A percentile compares a stretch with the other conserved stretches of the same genome.
Conservation (phyloP, 2,797 vertebrate species). For the Hybognathus amarus region DNA sequence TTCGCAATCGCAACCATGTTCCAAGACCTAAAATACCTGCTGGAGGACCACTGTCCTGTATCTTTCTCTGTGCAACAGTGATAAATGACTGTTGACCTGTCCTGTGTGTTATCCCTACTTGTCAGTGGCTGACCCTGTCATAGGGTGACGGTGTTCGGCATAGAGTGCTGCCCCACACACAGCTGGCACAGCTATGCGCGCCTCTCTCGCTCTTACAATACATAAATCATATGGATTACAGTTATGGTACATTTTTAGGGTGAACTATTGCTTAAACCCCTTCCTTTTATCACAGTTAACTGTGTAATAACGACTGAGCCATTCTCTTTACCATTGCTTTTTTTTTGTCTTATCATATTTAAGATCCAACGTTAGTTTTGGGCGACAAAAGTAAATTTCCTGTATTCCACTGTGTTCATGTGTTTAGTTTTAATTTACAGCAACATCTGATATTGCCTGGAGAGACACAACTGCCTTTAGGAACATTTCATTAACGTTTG, state of each 20-base stretch:
- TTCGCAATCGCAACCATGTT: not conserved
- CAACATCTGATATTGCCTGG: constrained; percentile 32
- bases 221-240: not conserved
- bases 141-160: not conserved
- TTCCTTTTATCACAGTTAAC: not conserved
- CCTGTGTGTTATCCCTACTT: not conserved
- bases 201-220: not conserved
- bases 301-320: not conserved
- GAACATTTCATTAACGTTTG: constrained; percentile 15
- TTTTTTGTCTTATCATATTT: not conserved
- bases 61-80: not conserved
- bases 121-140: not conserved
- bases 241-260: not conserved
- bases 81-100: not conserved
- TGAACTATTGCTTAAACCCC: not conserved
- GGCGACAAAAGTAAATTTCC: not conserved
- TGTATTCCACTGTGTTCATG: constrained; percentile 14
- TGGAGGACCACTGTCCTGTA: not conserved
- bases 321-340: not conserved
- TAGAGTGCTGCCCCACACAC: not conserved
- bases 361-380: constrained; percentile 4
- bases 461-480: constrained; percentile 31
- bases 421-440: constrained; percentile 39
- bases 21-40: not conserved
- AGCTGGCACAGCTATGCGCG: not conserved